Percentiles rank a stretch among this genome's conserved stretches.
phyloP scores from a whole-genome alignment of 2,888 invertebrate genomes.

The Leptinotarsa rubiginosa region DNA sequence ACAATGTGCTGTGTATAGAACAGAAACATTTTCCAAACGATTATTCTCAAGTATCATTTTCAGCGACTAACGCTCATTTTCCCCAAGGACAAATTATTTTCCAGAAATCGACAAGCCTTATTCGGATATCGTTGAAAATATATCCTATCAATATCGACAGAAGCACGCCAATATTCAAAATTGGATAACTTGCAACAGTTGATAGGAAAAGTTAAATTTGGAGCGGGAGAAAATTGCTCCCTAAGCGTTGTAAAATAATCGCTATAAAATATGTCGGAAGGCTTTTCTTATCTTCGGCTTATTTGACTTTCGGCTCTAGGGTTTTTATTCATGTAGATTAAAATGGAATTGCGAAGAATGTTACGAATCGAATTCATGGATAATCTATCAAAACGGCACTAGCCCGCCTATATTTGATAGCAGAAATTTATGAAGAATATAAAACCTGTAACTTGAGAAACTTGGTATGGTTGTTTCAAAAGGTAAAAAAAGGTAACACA shows the following conservation, averaged over 20 bases:
- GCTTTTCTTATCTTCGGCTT: conserved; percentile 33
- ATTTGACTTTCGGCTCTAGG: conserved; percentile 24
- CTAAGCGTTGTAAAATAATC: conserved; percentile 49
- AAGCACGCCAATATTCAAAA: conserved; percentile 58
- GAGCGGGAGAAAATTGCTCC: conserved; percentile 48
- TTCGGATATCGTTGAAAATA: conserved; percentile 51
- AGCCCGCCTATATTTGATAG: neutral
- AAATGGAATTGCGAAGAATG: conserved; percentile 25
- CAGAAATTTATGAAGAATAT: neutral
- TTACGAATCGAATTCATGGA: neutral
- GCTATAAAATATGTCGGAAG: conserved; percentile 38
- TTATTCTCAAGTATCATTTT: conserved; percentile 5
- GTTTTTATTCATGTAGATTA: conserved; percentile 26
- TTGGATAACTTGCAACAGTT: conserved; percentile 61
- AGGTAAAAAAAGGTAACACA: no score
- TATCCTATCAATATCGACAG: conserved; percentile 57
- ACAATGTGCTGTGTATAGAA: neutral
- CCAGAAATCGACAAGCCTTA: conserved; percentile 25
- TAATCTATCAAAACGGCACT: neutral
- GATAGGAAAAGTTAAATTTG: conserved; percentile 59
- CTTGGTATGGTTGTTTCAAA: no score
- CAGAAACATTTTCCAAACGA: neutral
- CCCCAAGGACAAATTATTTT: conserved; percentile 33
- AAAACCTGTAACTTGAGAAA: neutral
- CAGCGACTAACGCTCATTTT: conserved; percentile 12